These are phyloP conservation scores for Zaprionus camerounensis DNA, from an alignment of 1,140 invertebrate species.

Conservation along the genomic window DNA sequence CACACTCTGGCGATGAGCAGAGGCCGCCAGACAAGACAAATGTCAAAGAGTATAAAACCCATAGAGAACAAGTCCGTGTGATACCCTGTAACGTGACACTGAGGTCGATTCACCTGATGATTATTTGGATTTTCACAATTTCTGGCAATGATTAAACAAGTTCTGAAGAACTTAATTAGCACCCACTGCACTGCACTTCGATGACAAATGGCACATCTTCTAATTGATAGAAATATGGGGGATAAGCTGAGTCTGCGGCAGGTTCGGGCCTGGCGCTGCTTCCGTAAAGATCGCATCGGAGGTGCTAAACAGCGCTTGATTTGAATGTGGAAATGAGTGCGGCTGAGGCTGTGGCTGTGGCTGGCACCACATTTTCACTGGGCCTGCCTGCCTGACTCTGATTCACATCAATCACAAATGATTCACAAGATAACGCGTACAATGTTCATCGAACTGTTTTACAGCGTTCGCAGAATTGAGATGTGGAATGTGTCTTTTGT, in stretches of 20 bases:
- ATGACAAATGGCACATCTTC: constrained; percentile 15
- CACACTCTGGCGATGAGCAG: constrained; percentile 6
- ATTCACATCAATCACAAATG: constrained; percentile 26
- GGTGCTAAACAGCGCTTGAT: constrained; percentile 38
- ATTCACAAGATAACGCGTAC: constrained; percentile 26
- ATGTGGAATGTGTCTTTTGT: constrained; percentile 16
- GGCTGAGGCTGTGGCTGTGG: constrained; percentile 3
- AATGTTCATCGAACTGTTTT: background rate
- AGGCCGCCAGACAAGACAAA: constrained; percentile 34
- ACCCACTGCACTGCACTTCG: constrained; percentile 28
- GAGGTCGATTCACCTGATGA: constrained; percentile 6
- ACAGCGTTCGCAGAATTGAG: background rate
- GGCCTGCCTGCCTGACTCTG: constrained; percentile 3
- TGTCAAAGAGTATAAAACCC: constrained; percentile 35
- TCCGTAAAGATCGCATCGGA: constrained; percentile 27
- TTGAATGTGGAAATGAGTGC: constrained; percentile 8
- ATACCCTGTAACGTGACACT: constrained; percentile 27
- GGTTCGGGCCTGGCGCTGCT: constrained; percentile 12
- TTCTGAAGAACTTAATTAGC: constrained; percentile 43
- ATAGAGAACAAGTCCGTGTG: background rate
- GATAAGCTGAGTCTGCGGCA: background rate
- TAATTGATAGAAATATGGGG: constrained; percentile 37
- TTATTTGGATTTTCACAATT: background rate
- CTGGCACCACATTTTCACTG: constrained; percentile 36
- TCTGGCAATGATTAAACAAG: constrained; percentile 3